A percentile compares a stretch with the other conserved stretches of the same genome.
Conservation (phyloP, 2,888 invertebrate species). For the Spilarctia lutea region DNA sequence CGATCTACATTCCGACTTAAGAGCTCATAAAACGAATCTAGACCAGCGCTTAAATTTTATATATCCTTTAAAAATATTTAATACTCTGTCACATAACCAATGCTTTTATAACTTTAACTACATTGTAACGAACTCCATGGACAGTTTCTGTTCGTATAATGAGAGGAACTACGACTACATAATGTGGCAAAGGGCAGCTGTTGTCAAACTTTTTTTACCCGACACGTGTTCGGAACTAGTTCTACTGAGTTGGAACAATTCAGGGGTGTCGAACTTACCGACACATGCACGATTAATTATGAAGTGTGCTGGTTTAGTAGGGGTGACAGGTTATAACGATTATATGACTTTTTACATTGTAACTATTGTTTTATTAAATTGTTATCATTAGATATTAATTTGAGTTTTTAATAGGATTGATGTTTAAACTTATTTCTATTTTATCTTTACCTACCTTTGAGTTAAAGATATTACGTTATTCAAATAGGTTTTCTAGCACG, state of each 20-base stretch:
- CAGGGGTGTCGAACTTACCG: conserved; percentile 48
- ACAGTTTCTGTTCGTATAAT: conserved; percentile 24
- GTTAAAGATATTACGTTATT: no score
- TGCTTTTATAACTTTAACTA: conserved; percentile 11
- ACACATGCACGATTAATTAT: conserved; percentile 43
- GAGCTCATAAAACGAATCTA: conserved; percentile 18
- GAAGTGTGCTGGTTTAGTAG: conserved; percentile 7
- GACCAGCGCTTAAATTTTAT: conserved; percentile 16
- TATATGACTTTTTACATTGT: conserved; percentile 2
- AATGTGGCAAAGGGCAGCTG: conserved; percentile 35
- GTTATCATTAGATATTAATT: not conserved
- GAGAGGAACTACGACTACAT: conserved; percentile 18
- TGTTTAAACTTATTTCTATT: no score
- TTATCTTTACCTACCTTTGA: no score
- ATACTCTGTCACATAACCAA: conserved; percentile 4
- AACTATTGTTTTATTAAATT: not conserved
- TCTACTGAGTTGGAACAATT: conserved; percentile 17
- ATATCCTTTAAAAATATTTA: conserved; percentile 4
- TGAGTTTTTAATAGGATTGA: not conserved
- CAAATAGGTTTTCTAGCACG: no score
- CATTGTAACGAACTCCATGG: conserved; percentile 9
- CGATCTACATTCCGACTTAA: conserved; percentile 8
- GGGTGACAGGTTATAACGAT: conserved; percentile 8
- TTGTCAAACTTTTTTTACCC: conserved; percentile 46
- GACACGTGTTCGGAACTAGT: conserved; percentile 44